Percentiles rank a stretch among this genome's conserved stretches.
Evolutionary conservation across 2,888 invertebrate species (phyloP).

Genomic region (Galerucella pusilla): DNA sequence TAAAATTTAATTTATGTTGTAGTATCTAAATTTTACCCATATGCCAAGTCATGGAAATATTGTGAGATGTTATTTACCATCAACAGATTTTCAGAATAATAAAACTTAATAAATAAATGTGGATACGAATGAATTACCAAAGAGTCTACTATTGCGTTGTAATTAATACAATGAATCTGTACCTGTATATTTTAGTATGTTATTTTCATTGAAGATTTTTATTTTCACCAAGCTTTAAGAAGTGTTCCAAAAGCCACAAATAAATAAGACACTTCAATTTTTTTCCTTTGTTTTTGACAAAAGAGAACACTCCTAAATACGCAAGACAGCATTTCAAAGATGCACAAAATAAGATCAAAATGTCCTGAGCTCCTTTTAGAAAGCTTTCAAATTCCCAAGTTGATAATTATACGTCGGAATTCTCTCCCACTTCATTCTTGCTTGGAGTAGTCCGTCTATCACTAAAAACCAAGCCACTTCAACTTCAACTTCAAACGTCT

Average conservation of each 20-base stretch:
- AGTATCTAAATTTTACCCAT: no score
- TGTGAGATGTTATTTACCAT: no score
- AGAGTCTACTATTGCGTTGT: no score
- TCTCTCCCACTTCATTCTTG: slow-evolving; percentile 15
- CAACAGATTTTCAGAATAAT: no score
- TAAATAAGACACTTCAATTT: slow-evolving; percentile 26
- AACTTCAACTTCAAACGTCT: slow-evolving; percentile 34
- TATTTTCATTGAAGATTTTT: background rate
- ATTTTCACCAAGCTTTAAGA: background rate
- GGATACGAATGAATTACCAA: no score
- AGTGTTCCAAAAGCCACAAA: slow-evolving; percentile 23
- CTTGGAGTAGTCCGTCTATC: slow-evolving; percentile 17
- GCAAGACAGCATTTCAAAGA: slow-evolving; percentile 24
- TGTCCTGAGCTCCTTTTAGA: slow-evolving; percentile 28
- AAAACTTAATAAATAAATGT: no score
- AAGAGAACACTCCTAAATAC: slow-evolving; percentile 20
- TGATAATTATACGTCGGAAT: slow-evolving; percentile 30
- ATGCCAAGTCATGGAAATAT: no score
- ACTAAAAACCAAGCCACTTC: slow-evolving; percentile 28
- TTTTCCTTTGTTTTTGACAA: slow-evolving; percentile 20
- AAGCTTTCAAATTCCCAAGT: slow-evolving; percentile 30
- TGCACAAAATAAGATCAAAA: slow-evolving; percentile 34
- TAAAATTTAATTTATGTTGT: no score
- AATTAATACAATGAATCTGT: no score
- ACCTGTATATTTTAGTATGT: background rate